Evolutionary conservation across 2,113 vertebrate genomes (phyloP), one percentile per base, ranked within the genome.

Genomic region (Actenoides hombroni): DNA sequence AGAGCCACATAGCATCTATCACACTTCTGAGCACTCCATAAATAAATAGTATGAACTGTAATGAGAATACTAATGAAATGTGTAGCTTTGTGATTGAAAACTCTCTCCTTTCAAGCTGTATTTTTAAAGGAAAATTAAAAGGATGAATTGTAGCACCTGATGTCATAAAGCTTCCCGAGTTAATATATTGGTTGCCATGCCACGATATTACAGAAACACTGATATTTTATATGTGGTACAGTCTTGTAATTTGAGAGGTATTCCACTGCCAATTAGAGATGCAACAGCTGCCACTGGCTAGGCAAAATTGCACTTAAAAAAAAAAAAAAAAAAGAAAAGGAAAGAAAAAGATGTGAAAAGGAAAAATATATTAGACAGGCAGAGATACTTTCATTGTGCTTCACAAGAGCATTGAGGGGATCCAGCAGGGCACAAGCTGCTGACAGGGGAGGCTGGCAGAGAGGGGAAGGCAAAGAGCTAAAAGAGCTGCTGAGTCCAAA

Each of bases 31-130:
- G 67, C 54, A 48, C 86, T 92, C 57, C 86, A 85, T 92, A 96
- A 90, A 95, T 91, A 96, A 94, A 73, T 92, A 87, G 81, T 6
- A 89, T 21, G 49, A 93, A 60, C 67, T 59, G 54, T 87, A 96
- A 93, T 94, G 91, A 86, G 91, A 95, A 87, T 71, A 78, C 44
- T 96, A 95, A 94, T 90, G 63, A 95, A 95, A 95, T 33, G 37
- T 73, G n/a, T 71, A 82, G 81, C 19, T 88, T 90, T 93, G 53
- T 82, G 88, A 82, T 84, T 77, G 81, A 96, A 96, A 96, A 92
- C 35, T 79, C 56, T 96, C 35, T 35, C 40, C 11, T 86, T 76
- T 82, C 61, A 44, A 77, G 67, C 16, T 82, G 49, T n/a, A 59
- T 76, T 61, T 92, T 87, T 87, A 18, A 89, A 85, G 54, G 81